Evolutionary conservation across 2,888 invertebrate genomes (phyloP), one percentile per base, ranked within the genome.

Genomic region (Omphaloscelis lunosa): DNA sequence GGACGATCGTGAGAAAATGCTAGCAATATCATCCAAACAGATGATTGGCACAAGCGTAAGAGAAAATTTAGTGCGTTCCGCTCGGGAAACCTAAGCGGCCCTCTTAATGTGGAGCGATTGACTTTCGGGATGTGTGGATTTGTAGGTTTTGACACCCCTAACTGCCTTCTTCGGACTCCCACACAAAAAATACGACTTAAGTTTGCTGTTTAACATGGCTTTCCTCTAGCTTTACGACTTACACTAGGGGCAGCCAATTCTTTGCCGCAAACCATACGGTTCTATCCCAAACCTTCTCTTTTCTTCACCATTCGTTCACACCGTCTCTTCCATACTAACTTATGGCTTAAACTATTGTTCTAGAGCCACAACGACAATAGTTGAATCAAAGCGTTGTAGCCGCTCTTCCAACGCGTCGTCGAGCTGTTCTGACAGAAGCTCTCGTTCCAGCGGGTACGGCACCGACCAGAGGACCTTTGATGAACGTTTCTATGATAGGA

Each of bases 371-470:
- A 76, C 89, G 11, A 81, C 91, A 76, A 84, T 90, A 45, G 86
- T 91, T 74, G 95, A 95, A 71, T 94, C 94, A 41, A 96, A 96
- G 90, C 93, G 96, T 17, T 94, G 94, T 72, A 97, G 95, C 88
- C 93, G 96, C 67, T 95, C 94, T 0, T 97, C 97, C 48, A 96
- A 95, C 82, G 94, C 96, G 0, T 97, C 96, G 0, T 96, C 96
- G 62, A 95, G 96, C 89, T 93, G 95, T 80, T 96, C 96, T 0
- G 96, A 96, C 69, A 92, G 94, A 59, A 96, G 95, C 75, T 96
- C 96, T 34, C 90, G 96, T 51, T 97, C 97, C 59, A 96, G 97
- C 80, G 97, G 97, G 6, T 97, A 96, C 83, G 94, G 95, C 34
- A 96, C 96, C 70, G 94, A 93, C 61, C 95, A 93, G 82, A 92